These are phyloP conservation scores for Melanostoma mellinum DNA, from an alignment of 2,888 invertebrate genomes.

Conservation along the genomic window DNA sequence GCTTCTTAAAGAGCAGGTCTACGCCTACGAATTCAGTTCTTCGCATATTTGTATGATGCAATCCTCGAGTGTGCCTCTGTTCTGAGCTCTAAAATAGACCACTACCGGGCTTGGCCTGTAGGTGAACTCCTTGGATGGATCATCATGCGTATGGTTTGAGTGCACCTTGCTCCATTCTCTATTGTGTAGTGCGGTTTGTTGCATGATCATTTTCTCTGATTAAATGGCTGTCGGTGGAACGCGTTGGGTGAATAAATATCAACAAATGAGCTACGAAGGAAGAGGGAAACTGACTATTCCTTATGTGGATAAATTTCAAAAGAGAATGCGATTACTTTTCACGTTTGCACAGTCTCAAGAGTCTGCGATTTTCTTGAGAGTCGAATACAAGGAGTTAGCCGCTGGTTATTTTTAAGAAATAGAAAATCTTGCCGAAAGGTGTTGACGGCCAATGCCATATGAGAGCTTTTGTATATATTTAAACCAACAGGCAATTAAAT, in stretches of 20 bases:
- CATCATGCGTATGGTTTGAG: conserved; percentile 51
- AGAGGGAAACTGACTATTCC: not conserved
- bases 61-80: not conserved
- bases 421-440: no score
- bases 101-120: conserved; percentile 63
- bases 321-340: conserved; percentile 55
- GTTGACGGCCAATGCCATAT: no score
- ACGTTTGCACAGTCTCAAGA: not conserved
- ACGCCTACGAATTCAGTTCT: conserved; percentile 78
- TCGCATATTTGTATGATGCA: conserved; percentile 10
- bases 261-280: conserved; percentile 59
- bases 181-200: conserved; percentile 32
- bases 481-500: no score
- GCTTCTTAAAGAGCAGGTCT: conserved; percentile 82
- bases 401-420: no score
- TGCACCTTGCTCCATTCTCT: conserved; percentile 1
- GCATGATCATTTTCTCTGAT: conserved; percentile 57
- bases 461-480: no score
- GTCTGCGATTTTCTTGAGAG: no score
- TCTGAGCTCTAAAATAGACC: conserved; percentile 64
- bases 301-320: conserved; percentile 49
- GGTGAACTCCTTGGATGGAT: conserved; percentile 33
- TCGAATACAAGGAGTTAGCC: no score
- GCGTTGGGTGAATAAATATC: conserved; percentile 67
- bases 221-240: conserved; percentile 59